Base-by-base conservation (phyloP, 2,888 invertebrate species). In the Drosophila infuscata region DNA sequence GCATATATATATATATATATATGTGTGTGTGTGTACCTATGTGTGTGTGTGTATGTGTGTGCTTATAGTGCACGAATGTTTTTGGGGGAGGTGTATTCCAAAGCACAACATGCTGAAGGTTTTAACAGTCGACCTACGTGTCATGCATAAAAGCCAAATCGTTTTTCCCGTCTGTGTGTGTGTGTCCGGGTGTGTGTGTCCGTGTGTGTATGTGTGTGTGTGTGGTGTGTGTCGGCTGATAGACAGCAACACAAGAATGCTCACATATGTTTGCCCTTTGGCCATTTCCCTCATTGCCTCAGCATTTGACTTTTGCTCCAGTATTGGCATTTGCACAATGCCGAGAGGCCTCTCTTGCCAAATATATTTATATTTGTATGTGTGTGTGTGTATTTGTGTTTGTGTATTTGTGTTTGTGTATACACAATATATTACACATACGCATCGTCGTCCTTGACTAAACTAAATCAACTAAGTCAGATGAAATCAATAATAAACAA, bases 91-190 rank as follows among this genome's bases (percentile, higher is more conserved):
- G 48, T 36, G 59, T 46, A 33, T 46, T 2, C 46, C 57, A 65
- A 70, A 63, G 59, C 49, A 38, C n/a, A 53, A 52, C 49, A 52
- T 35, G 77, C 51, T 43, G 72, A 62, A 73, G 69, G 69, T 70
- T 74, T 73, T 78, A 63, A 69, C 74, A 78, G 74, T 52, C 76
- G 73, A 62, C 59, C 78, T 69, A 76, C 76, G 76, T 76, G 76
- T 79, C 66, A 52, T 63, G 63, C 79, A 79, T 79, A 79, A 74
- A 74, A 74, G 79, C 51, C 74, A 70, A 70, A 74, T 65, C 65
- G 74, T 51, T 73, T 53, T 20, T 41, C 33, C 46, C 20, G 4
- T 15, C 15, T 25, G 8, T 46, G 8, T 15, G 8, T 15, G 20
- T 43, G n/a, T n/a, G n/a, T n/a, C n/a, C n/a, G n/a, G 41, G 20